These are phyloP conservation scores for Tineola bisselliella DNA, from an alignment of 2,888 invertebrate genomes.

Conservation along the genomic window DNA sequence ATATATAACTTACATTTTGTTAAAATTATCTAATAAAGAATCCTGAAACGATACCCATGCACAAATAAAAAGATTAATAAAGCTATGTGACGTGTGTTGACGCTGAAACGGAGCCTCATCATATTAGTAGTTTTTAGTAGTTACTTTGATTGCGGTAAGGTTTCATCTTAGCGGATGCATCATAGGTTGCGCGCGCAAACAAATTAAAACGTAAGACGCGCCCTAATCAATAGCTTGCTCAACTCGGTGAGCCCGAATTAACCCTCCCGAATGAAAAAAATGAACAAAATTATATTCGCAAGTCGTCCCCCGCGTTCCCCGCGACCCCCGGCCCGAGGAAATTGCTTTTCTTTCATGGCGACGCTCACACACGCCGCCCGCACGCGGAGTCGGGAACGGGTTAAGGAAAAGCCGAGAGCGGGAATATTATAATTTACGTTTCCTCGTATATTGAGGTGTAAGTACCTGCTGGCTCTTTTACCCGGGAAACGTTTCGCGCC, in stretches of 20 bases:
- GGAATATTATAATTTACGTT: conserved; percentile 67
- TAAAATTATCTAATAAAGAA: too few species aligned
- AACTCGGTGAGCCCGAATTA: conserved; percentile 63
- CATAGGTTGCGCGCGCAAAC: conserved; percentile 66
- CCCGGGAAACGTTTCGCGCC: conserved; percentile 60
- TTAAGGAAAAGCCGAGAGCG: conserved; percentile 15
- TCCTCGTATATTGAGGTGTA: conserved; percentile 65
- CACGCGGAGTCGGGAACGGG: conserved; percentile 14
- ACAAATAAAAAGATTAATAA: too few species aligned
- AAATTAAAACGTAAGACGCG: conserved; percentile 69
- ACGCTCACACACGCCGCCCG: conserved; percentile 46
- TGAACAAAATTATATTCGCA: conserved; percentile 69
- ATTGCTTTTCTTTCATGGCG: conserved; percentile 69
- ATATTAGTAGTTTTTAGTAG: conserved; percentile 34
- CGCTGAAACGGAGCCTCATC: conserved; percentile 52
- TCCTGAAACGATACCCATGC: too few species aligned
- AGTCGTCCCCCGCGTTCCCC: conserved; percentile 36
- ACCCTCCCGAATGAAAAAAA: conserved; percentile 67
- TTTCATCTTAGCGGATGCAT: conserved; percentile 39
- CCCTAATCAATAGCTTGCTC: conserved; percentile 67
- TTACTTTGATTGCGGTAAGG: neutral
- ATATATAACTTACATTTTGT: too few species aligned
- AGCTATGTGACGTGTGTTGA: conserved; percentile 35
- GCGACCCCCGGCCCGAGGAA: conserved; percentile 53
- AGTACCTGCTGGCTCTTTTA: conserved; percentile 53